Evolutionary conservation across 53 echinoderm and acorn worm genomes (phyloP), one percentile per base, ranked within the genome.

Genomic region (Temnopleurus reevesii): DNA sequence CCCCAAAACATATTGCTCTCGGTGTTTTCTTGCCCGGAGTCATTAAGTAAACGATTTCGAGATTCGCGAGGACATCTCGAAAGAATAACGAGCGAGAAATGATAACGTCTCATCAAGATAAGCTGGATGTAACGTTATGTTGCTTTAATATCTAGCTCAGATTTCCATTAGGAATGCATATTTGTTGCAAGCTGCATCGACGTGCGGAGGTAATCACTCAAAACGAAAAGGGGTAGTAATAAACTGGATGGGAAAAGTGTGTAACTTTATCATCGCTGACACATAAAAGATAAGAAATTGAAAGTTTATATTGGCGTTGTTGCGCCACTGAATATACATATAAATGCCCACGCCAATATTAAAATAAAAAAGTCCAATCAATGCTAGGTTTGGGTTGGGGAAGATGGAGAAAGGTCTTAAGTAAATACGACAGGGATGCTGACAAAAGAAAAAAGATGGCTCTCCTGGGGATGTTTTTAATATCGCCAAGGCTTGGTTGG

Each of bases 381-480:
- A 28, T 12, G 31, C 7, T 24, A 3, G 27, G 77, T 76, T 35
- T 43, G 76, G 76, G 4, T 46, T 46, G 28, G 13, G 9, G 47
- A 36, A 53, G 83, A 53, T 28, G 17, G 54, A 83, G 35, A 83
- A 55, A 53, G 6, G 83, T 21, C 83, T 83, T 83, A 55, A 83
- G 55, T 55, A 83, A 83, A 83, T 55, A 83, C 83, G 54, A 83
- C 54, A 83, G 23, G 55, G 83, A 83, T 55, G 83, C 23, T 6
- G 12, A 83, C 83, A 55, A 83, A 83, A 53, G 83, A 83, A 80
- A n/a, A 65, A 47, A 79, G 79, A 83, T 83, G 35, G 35, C 54
- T 83, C 83, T 83, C 83, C n/a, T 55, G 83, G 83, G 83, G 56
- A 83, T 55, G 54, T 83, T 83, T 83, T 83, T 83, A 83, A 83